A percentile compares a stretch with the other conserved stretches of the same genome.
Conservation (phyloP, 2,113 vertebrate species). For the Mormoops blainvillei region DNA sequence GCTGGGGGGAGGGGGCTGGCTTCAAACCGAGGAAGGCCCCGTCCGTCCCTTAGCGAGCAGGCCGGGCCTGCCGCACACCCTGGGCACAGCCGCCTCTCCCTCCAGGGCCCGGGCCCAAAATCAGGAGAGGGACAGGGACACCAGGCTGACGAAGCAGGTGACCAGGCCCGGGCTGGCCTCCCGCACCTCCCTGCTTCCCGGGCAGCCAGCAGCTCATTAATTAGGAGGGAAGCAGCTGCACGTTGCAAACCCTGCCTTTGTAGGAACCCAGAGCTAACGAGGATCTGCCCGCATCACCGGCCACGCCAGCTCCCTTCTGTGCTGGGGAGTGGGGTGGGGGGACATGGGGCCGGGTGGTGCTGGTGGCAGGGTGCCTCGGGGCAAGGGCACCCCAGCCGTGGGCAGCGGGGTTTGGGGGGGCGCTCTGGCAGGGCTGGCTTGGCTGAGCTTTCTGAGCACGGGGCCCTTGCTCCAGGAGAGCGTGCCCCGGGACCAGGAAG, state of each 20-base stretch:
- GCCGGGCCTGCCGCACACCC: background rate
- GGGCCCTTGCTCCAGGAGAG: too few species aligned
- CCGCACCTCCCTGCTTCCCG: background rate
- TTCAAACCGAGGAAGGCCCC: too few species aligned
- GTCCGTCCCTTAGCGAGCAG: rapidly evolving
- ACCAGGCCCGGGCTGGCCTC: background rate
- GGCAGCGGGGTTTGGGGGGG: background rate
- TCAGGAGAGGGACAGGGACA: rapidly evolving
- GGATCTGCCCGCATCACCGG: rapidly evolving
- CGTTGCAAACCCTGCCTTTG: background rate
- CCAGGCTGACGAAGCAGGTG: rapidly evolving
- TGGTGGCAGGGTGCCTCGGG: background rate
- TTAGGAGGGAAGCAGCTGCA: background rate
- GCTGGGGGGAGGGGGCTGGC: rapidly evolving
- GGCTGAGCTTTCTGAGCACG: background rate
- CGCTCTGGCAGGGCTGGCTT: background rate
- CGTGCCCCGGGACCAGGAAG: background rate
- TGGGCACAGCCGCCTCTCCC: background rate
- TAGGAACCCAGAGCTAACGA: background rate
- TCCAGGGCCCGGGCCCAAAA: background rate
- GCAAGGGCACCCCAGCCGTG: background rate
- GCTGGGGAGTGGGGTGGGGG: background rate
- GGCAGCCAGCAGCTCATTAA: background rate
- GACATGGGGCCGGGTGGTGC: background rate
- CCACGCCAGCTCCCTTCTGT: background rate